Evolutionary conservation across 92 coral and sea anemone genomes (phyloP), one percentile per base, ranked within the genome.

Genomic region (Hydrozoanthus gracilis): DNA sequence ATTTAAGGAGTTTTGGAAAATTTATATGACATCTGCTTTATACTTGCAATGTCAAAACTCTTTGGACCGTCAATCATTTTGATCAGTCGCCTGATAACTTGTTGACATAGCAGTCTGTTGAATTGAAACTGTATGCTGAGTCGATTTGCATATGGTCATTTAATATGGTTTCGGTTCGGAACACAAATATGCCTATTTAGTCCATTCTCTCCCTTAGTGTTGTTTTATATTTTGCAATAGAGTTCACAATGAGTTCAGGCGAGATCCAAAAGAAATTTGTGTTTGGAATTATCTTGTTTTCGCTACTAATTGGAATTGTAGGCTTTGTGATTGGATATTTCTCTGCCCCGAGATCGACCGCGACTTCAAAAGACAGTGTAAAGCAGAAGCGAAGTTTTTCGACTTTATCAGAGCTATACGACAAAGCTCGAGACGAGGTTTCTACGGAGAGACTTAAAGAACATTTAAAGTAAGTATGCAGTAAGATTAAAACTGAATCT

Each of bases 301-400:
- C 85, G 17, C 74, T 80, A 15, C 56, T 80, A 48, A 80, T 80
- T 49, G 85, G 85, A 10, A 80, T 80, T 47, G 13, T 80, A 9
- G 85, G 85, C 4, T 80, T 80, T 49, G 85, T 80, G 12, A 80
- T 80, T 65, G 85, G 85, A 17, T 80, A 80, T 46, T 80, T 80
- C 75, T 17, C 75, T 60, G 85, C 85, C 44, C 85, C 85, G 73
- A 80, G 73, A 65, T 12, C 85, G 74, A 47, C 70, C 20, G 20
- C 46, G 35, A 20, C 0, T 27, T 27, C 39, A 27, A 27, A 27
- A 17, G 67, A 76, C 7, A 76, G 82, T 35, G 18, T 3, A 35
- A 76, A 54, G 67, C 44, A 76, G 62, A 16, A 45, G 60, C 61
- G 49, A 48, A 62, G 17, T 7, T 80, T 66, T 80, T 60, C 52